phyloP scores from a whole-genome alignment of 2,113 vertebrate species.

The Mus pahari region DNA sequence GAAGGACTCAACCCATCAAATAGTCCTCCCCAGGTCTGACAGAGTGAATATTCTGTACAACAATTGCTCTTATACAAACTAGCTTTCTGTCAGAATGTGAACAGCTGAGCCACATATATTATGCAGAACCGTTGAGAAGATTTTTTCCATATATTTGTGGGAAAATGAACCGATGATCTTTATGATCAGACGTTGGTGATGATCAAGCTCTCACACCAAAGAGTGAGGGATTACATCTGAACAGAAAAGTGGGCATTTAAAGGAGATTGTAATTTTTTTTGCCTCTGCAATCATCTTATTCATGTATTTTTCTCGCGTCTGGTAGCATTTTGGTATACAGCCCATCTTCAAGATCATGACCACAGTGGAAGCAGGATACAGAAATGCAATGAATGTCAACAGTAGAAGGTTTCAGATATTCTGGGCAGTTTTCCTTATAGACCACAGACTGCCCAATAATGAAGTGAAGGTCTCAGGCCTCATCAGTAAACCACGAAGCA shows the following conservation, averaged over 20 bases:
- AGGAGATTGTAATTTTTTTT: conserved; percentile 73
- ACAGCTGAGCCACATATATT: conserved; percentile 20
- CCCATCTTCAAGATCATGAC: conserved; percentile 62
- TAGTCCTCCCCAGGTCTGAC: background rate
- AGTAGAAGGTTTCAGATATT: conserved; percentile 80
- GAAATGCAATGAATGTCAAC: conserved; percentile 77
- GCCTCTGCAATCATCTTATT: conserved; percentile 62
- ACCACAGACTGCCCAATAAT: conserved; percentile 75
- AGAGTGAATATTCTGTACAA: conserved; percentile 1
- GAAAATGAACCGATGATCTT: conserved; percentile 52
- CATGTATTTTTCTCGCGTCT: background rate
- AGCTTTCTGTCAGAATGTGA: conserved; percentile 29
- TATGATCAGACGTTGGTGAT: conserved; percentile 36
- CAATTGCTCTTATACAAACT: conserved; percentile 50
- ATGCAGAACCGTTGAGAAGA: conserved; percentile 35
- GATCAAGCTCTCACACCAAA: conserved; percentile 47
- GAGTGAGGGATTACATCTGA: conserved; percentile 72
- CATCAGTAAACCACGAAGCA: conserved; percentile 81
- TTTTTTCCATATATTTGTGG: conserved; percentile 20
- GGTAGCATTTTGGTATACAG: conserved; percentile 71
- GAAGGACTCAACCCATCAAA: background rate
- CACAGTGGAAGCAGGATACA: conserved; percentile 67
- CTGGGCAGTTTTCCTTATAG: conserved; percentile 76
- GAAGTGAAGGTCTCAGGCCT: conserved; percentile 75
- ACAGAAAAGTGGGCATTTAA: conserved; percentile 17